These are phyloP conservation scores for Plecturocebus donacophilus DNA, from an alignment of 2,113 vertebrate species.

Conservation along the genomic window DNA sequence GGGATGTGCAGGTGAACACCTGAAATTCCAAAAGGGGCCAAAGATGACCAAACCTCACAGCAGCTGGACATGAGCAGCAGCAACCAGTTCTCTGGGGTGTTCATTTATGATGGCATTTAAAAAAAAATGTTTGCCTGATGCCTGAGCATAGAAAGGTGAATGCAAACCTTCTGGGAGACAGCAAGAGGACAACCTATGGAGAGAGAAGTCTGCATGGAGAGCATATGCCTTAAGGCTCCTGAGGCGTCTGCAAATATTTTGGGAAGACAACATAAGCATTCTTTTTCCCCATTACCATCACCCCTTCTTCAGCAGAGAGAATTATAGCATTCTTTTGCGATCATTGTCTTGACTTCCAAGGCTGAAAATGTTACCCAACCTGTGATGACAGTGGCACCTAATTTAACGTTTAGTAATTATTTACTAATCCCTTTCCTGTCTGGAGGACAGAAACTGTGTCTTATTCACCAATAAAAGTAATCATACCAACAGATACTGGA, in stretches of 20 bases:
- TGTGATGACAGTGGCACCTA: no score
- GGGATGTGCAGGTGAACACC: neutral
- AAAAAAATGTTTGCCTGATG: neutral
- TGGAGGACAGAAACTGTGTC: neutral
- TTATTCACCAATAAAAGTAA: neutral
- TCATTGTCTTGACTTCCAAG: neutral
- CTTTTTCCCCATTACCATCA: accelerated
- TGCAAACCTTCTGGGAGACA: neutral
- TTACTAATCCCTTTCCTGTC: neutral
- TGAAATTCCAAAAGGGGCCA: neutral
- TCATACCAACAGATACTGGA: neutral
- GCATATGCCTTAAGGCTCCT: neutral
- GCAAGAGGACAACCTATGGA: neutral
- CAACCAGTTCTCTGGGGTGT: neutral
- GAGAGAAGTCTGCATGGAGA: neutral
- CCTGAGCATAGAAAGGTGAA: neutral
- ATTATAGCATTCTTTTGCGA: neutral
- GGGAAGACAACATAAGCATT: neutral
- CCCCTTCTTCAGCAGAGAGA: neutral
- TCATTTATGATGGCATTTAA: no score
- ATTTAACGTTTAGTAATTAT: neutral
- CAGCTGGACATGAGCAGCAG: neutral
- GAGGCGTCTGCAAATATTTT: neutral
- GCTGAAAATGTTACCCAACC: neutral
- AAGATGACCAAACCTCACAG: neutral